Base-by-base conservation (phyloP, 2,888 invertebrate species). In the Philonicus albiceps region DNA sequence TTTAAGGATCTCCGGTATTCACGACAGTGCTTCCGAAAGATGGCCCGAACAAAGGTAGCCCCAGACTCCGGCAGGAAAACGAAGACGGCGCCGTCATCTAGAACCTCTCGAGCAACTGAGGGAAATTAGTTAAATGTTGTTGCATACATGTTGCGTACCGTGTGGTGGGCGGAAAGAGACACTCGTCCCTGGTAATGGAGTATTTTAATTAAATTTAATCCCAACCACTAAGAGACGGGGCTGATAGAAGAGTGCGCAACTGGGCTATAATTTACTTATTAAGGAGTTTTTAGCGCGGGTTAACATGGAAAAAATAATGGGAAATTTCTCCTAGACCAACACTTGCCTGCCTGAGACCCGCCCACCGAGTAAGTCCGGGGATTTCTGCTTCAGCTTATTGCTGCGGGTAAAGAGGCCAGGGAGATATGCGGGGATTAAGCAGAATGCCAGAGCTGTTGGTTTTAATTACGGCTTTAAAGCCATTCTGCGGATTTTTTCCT, bases 131-230 rank as follows among this genome's bases (percentile, higher is more conserved):
- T 84, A 84, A 84, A 84, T 73, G 73, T 13, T 27, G 73, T 40
- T 84, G 84, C 84, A 84, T 73, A 27, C 84, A 73, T 84, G 84
- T 84, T 84, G 73, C 55, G 34, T 55, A 19, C 27, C 16, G n/a
- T 27, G 30, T 27, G 72, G 16, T 16, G 43, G 16, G 40, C 34
- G 31, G 73, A 4, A 53, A 13, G 27, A 43, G 73, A 22, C 16
- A 37, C 16, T 43, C 30, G 16, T 83, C 72, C 43, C 73, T n/a
- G 55, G 40, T 64, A 83, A 64, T 83, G 72, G 72, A 64, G 84
- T 84, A 73, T 30, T 72, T 84, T 72, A 84, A 84, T 73, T 84
- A 73, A 84, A 84, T 84, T 84, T 84, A 84, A 84, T 84, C 73
- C 27, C 72, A 8, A 40, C 73, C 73, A 73, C 81, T 64, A 22